Base-by-base conservation (phyloP, 2,113 vertebrate genomes). In the Pteropus alecto region DNA sequence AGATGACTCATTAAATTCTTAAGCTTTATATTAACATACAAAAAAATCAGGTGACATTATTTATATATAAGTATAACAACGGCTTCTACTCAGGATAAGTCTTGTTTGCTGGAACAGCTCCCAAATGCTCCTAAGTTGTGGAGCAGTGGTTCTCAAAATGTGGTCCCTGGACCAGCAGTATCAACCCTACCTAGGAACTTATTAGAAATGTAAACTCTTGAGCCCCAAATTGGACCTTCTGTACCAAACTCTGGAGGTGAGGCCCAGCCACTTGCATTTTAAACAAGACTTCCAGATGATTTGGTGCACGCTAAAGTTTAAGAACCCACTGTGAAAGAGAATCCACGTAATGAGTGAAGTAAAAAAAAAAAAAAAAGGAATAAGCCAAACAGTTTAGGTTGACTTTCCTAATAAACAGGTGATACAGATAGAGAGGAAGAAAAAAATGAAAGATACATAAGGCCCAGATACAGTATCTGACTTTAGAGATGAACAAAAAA, bases 151-250 rank as follows among this genome's bases (percentile, higher is more conserved):
- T 89, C 70, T 88, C 60, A 51, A 60, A 93, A 11, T 28, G 22
- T 67, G 58, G 21, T 83, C 35, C 30, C n/a, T 56, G 54, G 30
- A 28, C 30, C 24, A 56, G 61, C 56, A 85, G 70, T n/a, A 30
- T 54, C 70, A 68, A 15, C 24, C 46, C 70, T 73, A 46, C 43
- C n/a, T 91, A 54, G 7, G 18, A 76, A 68, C 22, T 61, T 77
- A 30, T 83, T 67, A 89, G 85, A 93, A 92, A 87, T 28, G 46
- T 58, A 88, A 61, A 68, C 77, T 93, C 41, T 68, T 88, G 48
- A 92, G 89, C 58, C 60, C 11, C 19, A 73, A 43, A 30, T 38
- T 48, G 48, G 21, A 95, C 28, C 38, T 87, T 35, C 35, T 38
- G 1, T 51, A 51, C 60, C 70, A 76, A 60, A 88, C 38, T 35